Base-by-base conservation (phyloP, 2,797 vertebrate genomes). In the Poeciliopsis paucimaculata region DNA sequence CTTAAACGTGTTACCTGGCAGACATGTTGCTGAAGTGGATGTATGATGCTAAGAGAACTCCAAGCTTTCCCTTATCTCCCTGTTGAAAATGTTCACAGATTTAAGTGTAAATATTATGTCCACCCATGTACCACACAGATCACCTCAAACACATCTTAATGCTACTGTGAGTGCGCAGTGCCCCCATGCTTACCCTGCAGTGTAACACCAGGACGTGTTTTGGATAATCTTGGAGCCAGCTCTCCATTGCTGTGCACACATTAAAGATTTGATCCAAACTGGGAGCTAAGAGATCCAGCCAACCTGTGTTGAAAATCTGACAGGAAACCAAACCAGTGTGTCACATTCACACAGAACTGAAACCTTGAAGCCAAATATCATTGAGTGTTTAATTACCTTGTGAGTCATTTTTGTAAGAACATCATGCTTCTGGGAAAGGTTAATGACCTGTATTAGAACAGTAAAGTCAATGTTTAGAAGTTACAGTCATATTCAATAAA, bases 171-270 rank as follows among this genome's bases (percentile, higher is more conserved):
- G 8, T 55, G 62, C 15, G n/a, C 45, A 46, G 23, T 36, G n/a
- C 26, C 31, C 18, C 28, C 5, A 15, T 45, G 4, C 94, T 95
- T 92, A 98, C 98, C 92, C 93, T 93, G 95, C 97, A 98, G 88
- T 98, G 97, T 77, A 99, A 94, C 75, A 99, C 96, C 8, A 98
- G 95, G 31, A 99, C 96, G 0, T 96, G 97, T 15, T 97, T 96
- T 12, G 91, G 93, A 84, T 97, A 89, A 0, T 75, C 90, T 78
- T 96, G 96, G 45, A 99, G 93, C 98, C 98, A 99, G 16, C 94
- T 96, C 87, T 98, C 97, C 93, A 98, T 96, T 0, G 90, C 88
- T 73, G 96, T 96, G 90, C 98, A 99, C 79, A 97, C 95, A 4
- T 93, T 96, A 77, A 97, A 96, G 82, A 99, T 92, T 88, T 97